Base-by-base conservation (phyloP, 2,113 vertebrate species). In the Drymodes brunneopygia region DNA sequence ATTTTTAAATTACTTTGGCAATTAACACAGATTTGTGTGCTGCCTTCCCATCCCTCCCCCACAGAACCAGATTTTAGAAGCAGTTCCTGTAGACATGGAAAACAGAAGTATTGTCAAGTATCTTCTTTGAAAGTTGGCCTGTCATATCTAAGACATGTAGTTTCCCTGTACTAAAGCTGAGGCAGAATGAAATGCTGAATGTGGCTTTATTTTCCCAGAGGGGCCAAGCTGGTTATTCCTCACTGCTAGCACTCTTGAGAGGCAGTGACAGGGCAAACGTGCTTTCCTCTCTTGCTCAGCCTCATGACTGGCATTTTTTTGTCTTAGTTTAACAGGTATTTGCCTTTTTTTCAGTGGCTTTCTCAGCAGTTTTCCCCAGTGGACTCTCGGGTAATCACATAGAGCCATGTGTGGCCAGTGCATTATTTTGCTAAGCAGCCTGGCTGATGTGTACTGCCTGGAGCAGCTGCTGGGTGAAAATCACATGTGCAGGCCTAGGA, bases 391-490 rank as follows among this genome's bases (percentile, higher is more conserved):
- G 38, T 83, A 44, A 22, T 70, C 10, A 2, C 5, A 0, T 51
- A 20, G 50, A 36, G 15, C 45, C 25, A 8, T 4, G 48, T 44
- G 42, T 45, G 31, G n/a, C 38, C 57, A 42, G 4, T 70, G 51
- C 80, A 62, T 81, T 61, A 35, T 72, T 95, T 61, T 69, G 71
- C 22, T 71, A 31, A 61, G 62, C 48, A 92, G 54, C 47, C 72
- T 88, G 69, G 27, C 27, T 70, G 28, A 7, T 0, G 0, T 47
- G 11, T 50, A 21, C 69, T 14, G 12, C 31, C n/a, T 44, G 28
- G 56, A 80, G 57, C 36, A 83, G 28, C 53, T 85, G 13, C 57
- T 82, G n/a, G 33, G 47, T 74, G 36, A 77, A 94, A 92, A 84
- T n/a, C n/a, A 45, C 27, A 14, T 1, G 0, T 58, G 58, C 21